Base-by-base conservation (phyloP, 2,113 vertebrate genomes). In the Petromus typicus region DNA sequence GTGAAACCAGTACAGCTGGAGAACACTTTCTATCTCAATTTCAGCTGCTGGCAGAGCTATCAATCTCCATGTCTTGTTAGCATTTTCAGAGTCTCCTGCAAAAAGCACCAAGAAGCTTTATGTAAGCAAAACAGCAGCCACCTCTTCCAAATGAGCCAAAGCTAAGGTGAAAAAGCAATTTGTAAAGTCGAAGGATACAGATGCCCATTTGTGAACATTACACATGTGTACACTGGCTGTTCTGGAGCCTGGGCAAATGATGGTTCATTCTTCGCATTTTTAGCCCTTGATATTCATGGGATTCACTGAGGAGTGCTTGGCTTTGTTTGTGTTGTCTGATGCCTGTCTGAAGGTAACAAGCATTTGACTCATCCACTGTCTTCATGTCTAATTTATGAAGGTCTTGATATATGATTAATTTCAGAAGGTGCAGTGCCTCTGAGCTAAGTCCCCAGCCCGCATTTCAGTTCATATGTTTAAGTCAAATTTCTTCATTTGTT, bases 41-140 rank as follows among this genome's bases (percentile, higher is more conserved):
- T 95, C 45, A 82, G 67, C 67, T 81, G 3, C 64, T 97, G 88
- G 54, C 67, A 97, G 92, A 40, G 9, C 69, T 91, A 89, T 95
- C 54, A 48, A 57, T 92, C 84, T 95, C 45, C 95, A 92, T 97
- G 89, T 89, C 69, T 90, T 78, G 59, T 95, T 88, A 94, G 32
- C 92, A 89, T 94, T 93, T 92, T 85, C 87, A 95, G 90, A 84
- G 79, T 40, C 30, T n/a, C 2, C 76, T 57, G 23, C 1, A 96
- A 86, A 78, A 97, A 34, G 96, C 71, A 97, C 89, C 89, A 97
- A 97, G 5, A 93, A 97, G 43, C 80, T 93, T 86, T 3, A 80
- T 82, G 73, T 56, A 94, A 95, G 76, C 20, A 95, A 87, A 90
- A 75, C 34, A 85, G 69, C 16, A 95, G 91, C 82, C 93, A 96